A percentile compares a stretch with the other conserved stretches of the same genome.
phyloP scores from a whole-genome alignment of 2,113 vertebrate species.

The Anoura caudifer region DNA sequence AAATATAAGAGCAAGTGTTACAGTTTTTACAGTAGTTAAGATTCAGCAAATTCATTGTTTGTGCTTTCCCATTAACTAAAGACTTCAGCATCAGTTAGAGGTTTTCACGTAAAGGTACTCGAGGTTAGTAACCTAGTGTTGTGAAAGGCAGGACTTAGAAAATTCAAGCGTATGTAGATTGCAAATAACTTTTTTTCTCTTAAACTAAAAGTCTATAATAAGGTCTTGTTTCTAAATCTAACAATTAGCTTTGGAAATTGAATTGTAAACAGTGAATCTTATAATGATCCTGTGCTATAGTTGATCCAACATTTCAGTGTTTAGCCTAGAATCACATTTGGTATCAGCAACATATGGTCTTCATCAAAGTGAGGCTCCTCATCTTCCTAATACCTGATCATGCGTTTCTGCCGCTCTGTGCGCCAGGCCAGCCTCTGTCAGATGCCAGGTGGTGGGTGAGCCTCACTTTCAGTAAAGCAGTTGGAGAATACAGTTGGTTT shows the following conservation, averaged over 20 bases:
- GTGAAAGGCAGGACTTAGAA: neutral
- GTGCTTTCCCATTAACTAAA: neutral
- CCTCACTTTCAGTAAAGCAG: neutral
- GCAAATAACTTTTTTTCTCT: neutral
- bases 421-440: accelerated
- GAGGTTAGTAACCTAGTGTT: neutral
- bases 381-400: neutral
- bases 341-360: neutral
- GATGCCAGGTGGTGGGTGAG: neutral
- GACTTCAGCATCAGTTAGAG: neutral
- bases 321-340: slow-evolving; percentile 5
- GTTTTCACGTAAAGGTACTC: neutral
- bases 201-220: neutral
- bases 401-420: neutral
- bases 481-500: neutral
- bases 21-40: neutral
- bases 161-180: neutral
- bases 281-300: neutral
- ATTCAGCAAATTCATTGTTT: neutral
- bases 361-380: neutral
- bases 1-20: neutral
- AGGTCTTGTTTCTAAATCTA: slow-evolving; percentile 11
- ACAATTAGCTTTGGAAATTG: slow-evolving; percentile 28
- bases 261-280: slow-evolving; percentile 28
- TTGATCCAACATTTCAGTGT: slow-evolving; percentile 13